Percentiles rank a stretch among this genome's conserved stretches.
Evolutionary conservation across 2,797 vertebrate genomes (phyloP).

Genomic region (Myripristis murdjan): DNA sequence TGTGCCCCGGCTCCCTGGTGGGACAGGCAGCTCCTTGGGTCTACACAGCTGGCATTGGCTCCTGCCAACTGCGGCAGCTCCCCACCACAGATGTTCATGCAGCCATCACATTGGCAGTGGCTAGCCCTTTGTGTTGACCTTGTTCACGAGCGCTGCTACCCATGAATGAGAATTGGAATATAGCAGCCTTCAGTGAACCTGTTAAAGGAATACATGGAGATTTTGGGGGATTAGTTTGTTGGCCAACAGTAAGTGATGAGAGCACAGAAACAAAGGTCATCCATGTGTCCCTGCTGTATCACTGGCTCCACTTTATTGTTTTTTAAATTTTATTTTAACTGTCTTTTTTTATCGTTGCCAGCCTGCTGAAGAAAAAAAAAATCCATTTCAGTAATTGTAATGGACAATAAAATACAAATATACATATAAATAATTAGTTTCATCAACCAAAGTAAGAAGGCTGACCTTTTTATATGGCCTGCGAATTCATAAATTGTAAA

Average conservation of each 20-base stretch:
- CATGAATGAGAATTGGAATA: conserved; percentile 38
- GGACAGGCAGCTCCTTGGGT: conserved; percentile 70
- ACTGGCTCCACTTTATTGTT: no score
- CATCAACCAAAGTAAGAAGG: background rate
- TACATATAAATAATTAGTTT: no score
- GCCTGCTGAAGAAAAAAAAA: no score
- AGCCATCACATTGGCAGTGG: conserved; percentile 59
- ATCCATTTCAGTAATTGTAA: no score
- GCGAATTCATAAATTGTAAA: no score
- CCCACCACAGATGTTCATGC: conserved; percentile 80
- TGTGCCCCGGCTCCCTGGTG: conserved; percentile 57
- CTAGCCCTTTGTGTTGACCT: conserved; percentile 71
- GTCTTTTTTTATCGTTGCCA: no score
- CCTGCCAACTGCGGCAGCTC: conserved; percentile 69
- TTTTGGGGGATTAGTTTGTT: conserved; percentile 22
- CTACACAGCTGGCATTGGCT: conserved; percentile 72
- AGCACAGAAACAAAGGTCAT: background rate
- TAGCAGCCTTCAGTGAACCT: conserved; percentile 12
- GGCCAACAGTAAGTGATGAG: background rate
- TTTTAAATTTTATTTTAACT: no score
- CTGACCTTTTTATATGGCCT: background rate
- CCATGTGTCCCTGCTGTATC: background rate
- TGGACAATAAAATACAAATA: no score
- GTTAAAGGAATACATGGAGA: conserved; percentile 17
- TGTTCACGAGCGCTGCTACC: conserved; percentile 52